Evolutionary conservation across 2,113 vertebrate species (phyloP).

Genomic region (Vulpes vulpes): DNA sequence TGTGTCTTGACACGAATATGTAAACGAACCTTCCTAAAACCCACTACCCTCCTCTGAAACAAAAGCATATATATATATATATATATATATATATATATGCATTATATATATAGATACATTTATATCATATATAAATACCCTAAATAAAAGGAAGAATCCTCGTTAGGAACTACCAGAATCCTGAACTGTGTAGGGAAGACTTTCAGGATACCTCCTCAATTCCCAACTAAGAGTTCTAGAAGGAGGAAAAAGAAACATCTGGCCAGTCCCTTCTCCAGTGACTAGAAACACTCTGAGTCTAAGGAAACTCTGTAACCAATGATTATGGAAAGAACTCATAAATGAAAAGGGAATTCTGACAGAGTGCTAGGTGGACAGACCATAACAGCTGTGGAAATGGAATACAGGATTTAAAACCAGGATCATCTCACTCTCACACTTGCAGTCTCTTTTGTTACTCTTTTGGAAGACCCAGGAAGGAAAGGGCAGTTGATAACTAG

Average conservation of each 20-base stretch:
- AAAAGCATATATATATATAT: background rate
- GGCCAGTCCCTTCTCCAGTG: slow-evolving; percentile 29
- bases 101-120: no score
- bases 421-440: slow-evolving; percentile 20
- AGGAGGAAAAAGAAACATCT: slow-evolving; percentile 60
- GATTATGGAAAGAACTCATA: slow-evolving; percentile 36
- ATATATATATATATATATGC: no score
- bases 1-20: background rate
- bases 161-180: slow-evolving; percentile 19
- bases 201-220: slow-evolving; percentile 25
- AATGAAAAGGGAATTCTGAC: slow-evolving; percentile 43
- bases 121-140: background rate
- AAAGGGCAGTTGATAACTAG: slow-evolving; percentile 36
- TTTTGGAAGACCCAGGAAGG: slow-evolving; percentile 9
- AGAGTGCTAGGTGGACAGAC: background rate
- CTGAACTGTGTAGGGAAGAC: slow-evolving; percentile 21
- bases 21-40: slow-evolving; percentile 58
- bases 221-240: slow-evolving; percentile 42
- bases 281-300: background rate
- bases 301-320: slow-evolving; percentile 54
- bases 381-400: background rate
- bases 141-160: slow-evolving; percentile 21
- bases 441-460: background rate
- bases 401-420: slow-evolving; percentile 31
- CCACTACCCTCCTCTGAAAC: slow-evolving; percentile 7